Evolutionary conservation across 2,888 invertebrate species (phyloP).

Genomic region (Glyphotaelius pellucidus): DNA sequence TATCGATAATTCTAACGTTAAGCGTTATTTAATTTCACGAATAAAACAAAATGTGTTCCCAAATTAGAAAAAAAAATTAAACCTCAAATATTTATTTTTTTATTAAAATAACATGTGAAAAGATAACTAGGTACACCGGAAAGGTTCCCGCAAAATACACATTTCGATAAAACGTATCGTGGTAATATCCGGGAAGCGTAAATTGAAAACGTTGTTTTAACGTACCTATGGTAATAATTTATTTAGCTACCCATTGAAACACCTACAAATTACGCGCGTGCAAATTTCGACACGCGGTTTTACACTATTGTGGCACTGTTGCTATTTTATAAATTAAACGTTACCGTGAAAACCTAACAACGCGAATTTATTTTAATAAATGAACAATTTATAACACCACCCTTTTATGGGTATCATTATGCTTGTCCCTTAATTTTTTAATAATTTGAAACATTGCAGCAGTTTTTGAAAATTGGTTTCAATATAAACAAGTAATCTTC

Average conservation of each 20-base stretch:
- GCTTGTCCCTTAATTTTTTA: background rate
- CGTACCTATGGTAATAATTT: background rate
- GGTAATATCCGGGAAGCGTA: background rate
- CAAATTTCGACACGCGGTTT: conserved; percentile 59
- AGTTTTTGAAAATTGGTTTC: background rate
- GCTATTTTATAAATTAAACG: conserved; percentile 56
- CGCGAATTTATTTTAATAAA: conserved; percentile 52
- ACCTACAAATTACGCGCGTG: conserved; percentile 1
- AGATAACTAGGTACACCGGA: background rate
- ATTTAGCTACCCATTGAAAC: background rate
- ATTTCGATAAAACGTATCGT: background rate
- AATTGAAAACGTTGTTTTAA: background rate
- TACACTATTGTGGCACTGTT: conserved; percentile 45
- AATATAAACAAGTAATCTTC: too few species aligned
- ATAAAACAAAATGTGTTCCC: too few species aligned
- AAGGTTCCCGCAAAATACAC: background rate
- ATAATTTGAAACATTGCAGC: background rate
- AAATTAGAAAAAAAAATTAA: too few species aligned
- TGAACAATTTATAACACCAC: conserved; percentile 25
- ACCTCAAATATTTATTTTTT: background rate
- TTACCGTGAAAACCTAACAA: conserved; percentile 48
- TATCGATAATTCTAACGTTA: too few species aligned
- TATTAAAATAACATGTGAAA: background rate
- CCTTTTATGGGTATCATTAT: background rate
- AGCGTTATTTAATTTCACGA: too few species aligned